Conservation (phyloP, 2,113 vertebrate genomes). For the Spilogale gracilis region DNA sequence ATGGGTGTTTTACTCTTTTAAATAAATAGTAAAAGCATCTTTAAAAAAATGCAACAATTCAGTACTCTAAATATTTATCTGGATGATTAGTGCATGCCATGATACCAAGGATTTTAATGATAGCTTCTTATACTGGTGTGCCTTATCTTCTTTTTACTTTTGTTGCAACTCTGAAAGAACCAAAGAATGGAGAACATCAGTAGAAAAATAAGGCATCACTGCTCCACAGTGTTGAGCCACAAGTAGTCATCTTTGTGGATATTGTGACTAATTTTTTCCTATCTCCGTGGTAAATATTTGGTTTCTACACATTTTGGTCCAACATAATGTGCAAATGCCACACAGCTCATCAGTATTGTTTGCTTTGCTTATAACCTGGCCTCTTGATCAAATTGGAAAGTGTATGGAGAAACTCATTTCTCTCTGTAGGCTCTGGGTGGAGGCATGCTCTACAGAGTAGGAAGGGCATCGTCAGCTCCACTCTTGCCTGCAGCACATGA, state of each 20-base stretch:
- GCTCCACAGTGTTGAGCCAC: constrained; percentile 95
- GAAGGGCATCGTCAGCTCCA: constrained; percentile 95
- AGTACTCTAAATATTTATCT: constrained; percentile 95
- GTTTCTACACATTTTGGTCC: constrained; percentile 93
- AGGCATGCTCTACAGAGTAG: constrained; percentile 95
- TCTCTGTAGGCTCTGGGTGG: constrained; percentile 95
- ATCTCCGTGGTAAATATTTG: constrained; percentile 94
- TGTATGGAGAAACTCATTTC: constrained; percentile 96
- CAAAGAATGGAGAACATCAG: constrained; percentile 95
- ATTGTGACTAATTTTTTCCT: constrained; percentile 97
- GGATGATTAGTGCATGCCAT: constrained; percentile 95
- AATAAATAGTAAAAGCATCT: constrained; percentile 46
- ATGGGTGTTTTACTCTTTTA: constrained; percentile 53
- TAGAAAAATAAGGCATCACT: constrained; percentile 94
- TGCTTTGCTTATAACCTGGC: constrained; percentile 95
- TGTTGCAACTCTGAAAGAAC: constrained; percentile 96
- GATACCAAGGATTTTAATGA: constrained; percentile 96
- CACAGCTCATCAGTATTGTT: constrained; percentile 94
- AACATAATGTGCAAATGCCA: constrained; percentile 93
- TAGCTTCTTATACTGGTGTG: constrained; percentile 95
- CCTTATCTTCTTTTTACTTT: constrained; percentile 96
- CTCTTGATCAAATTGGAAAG: constrained; percentile 98
- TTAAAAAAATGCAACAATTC: constrained; percentile 89
- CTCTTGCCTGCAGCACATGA: constrained; percentile 94
- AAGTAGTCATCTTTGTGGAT: constrained; percentile 93